Evolutionary conservation across 1,140 invertebrate species (phyloP).

Genomic region (Tenebrio molitor): DNA sequence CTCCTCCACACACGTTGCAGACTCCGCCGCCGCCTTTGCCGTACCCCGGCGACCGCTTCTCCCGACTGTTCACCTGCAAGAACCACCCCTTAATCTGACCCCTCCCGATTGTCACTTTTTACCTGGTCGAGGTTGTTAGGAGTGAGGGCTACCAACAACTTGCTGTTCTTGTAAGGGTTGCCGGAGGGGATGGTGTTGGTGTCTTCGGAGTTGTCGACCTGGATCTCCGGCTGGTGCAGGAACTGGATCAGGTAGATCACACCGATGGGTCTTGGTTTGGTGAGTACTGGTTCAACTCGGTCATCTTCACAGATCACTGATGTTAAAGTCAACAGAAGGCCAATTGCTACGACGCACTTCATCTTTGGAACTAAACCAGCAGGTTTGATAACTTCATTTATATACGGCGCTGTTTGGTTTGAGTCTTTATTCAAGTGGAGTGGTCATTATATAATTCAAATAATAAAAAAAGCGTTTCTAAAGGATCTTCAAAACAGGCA

Average conservation of each 20-base stretch:
- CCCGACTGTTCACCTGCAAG: background rate
- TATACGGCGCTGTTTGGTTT: background rate
- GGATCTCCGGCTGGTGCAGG: background rate
- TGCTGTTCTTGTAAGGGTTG: constrained; percentile 12
- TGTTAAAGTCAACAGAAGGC: constrained; percentile 3
- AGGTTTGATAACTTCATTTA: background rate
- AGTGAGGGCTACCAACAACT: background rate
- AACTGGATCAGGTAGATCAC: constrained; percentile 18
- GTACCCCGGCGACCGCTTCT: constrained; percentile 15
- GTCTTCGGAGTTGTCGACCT: background rate
- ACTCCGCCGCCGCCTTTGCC: background rate
- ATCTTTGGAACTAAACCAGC: constrained; percentile 3
- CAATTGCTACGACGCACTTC: constrained; percentile 16
- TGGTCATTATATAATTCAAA: constrained; percentile 21
- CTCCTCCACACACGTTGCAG: background rate
- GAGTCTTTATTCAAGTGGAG: background rate
- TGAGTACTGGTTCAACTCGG: background rate
- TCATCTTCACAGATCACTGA: background rate
- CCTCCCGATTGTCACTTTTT: too few relatives aligned
- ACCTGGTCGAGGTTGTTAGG: background rate
- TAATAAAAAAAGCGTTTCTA: constrained; percentile 19
- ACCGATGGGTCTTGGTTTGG: constrained; percentile 2
- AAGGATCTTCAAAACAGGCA: constrained; percentile 16
- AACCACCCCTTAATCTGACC: too few relatives aligned
- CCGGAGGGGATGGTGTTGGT: background rate